phyloP scores from a whole-genome alignment of 2,888 invertebrate species.

The Pantelozetes paolii region DNA sequence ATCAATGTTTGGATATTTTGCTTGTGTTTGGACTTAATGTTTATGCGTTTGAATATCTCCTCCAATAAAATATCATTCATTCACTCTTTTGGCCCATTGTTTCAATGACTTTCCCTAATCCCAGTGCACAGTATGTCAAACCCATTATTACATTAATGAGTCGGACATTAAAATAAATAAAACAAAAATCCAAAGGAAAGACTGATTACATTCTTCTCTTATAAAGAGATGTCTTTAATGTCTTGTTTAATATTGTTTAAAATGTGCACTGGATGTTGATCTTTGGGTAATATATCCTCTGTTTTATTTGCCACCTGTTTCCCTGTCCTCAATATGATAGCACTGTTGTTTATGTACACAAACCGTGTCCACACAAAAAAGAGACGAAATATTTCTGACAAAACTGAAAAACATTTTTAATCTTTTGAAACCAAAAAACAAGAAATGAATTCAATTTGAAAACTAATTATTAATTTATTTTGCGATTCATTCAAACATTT shows the following conservation, averaged over 20 bases:
- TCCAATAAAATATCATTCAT: conserved; percentile 16
- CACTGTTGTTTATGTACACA: not conserved
- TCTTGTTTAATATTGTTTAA: not conserved
- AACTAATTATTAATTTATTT: no score
- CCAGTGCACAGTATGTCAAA: conserved; percentile 6
- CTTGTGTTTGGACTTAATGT: conserved; percentile 1
- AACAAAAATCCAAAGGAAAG: not conserved
- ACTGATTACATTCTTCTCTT: not conserved
- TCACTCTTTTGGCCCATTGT: not conserved
- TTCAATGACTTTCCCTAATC: not conserved
- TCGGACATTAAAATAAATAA: conserved; percentile 2
- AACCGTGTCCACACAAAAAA: not conserved
- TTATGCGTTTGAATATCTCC: not conserved
- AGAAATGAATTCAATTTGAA: no score
- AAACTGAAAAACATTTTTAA: no score
- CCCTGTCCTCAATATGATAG: not conserved
- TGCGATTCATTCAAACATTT: no score
- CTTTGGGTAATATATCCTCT: not conserved
- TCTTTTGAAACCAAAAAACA: no score
- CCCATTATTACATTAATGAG: conserved; percentile 3
- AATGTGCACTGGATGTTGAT: not conserved
- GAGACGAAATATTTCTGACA: no score
- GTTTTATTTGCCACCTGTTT: not conserved
- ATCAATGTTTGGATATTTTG: not conserved
- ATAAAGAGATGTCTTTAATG: not conserved